Conservation (phyloP, 2,888 invertebrate genomes). For the Eristalinus aeneus region DNA sequence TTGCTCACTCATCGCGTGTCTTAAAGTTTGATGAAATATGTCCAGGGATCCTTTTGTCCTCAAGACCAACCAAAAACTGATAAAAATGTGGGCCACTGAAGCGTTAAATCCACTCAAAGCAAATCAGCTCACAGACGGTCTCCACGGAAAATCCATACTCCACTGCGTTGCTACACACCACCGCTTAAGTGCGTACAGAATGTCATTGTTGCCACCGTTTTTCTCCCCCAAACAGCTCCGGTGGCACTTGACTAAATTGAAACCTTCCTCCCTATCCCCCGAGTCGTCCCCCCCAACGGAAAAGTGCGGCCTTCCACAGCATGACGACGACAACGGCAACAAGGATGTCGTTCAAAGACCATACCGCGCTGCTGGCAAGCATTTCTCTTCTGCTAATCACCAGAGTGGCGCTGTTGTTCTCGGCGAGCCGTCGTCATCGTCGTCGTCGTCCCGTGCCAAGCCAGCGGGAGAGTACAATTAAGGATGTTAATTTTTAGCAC, state of each 20-base stretch:
- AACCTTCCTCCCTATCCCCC: slow-evolving; percentile 20
- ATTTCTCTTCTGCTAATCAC: slow-evolving; percentile 60
- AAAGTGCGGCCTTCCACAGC: slow-evolving; percentile 15
- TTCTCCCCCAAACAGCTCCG: neutral
- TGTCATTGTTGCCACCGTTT: slow-evolving; percentile 43
- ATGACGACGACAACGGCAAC: neutral
- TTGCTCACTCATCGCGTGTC: neutral
- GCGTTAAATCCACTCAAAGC: slow-evolving; percentile 44
- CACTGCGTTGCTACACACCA: neutral
- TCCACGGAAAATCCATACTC: neutral
- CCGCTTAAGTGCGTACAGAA: slow-evolving; percentile 32
- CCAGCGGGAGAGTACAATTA: slow-evolving; percentile 53
- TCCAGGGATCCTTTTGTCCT: slow-evolving; percentile 15
- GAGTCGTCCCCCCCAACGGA: slow-evolving; percentile 17
- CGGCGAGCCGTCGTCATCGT: neutral
- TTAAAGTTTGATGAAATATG: slow-evolving; percentile 40
- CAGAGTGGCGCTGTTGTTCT: slow-evolving; percentile 26
- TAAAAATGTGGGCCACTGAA: slow-evolving; percentile 32
- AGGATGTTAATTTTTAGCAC: slow-evolving; percentile 70
- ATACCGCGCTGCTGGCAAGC: neutral
- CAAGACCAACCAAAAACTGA: neutral
- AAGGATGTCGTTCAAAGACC: neutral
- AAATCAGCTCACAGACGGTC: neutral
- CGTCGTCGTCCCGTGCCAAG: neutral
- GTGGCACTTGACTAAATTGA: slow-evolving; percentile 65